Conservation (phyloP, 2,113 vertebrate species). For the Sapajus apella region DNA sequence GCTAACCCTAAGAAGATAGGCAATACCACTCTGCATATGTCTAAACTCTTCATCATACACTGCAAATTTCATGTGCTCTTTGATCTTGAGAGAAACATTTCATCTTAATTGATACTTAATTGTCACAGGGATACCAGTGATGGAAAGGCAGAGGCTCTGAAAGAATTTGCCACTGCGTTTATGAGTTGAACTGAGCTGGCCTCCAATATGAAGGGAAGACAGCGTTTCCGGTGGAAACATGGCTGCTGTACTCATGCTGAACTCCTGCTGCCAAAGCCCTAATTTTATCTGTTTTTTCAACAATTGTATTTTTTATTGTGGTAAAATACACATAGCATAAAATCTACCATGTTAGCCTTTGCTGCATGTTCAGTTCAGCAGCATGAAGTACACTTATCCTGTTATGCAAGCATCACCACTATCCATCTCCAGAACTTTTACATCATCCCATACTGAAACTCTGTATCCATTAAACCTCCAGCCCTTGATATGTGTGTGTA, state of each 20-base stretch:
- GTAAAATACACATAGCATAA: neutral
- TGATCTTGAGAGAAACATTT: neutral
- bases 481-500: neutral
- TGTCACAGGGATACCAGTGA: neutral
- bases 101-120: neutral
- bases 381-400: neutral
- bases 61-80: neutral
- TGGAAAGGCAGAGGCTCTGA: neutral
- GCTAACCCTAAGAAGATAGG: conserved; percentile 56
- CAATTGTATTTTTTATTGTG: neutral
- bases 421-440: neutral
- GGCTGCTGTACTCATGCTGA: neutral
- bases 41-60: conserved; percentile 37
- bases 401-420: neutral
- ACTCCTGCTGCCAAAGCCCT: neutral
- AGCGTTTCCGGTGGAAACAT: neutral
- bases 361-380: neutral
- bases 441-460: neutral
- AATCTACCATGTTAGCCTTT: neutral
- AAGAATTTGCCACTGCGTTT: neutral
- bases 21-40: conserved; percentile 34
- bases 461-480: neutral
- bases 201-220: neutral
- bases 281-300: neutral
- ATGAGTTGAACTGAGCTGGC: neutral